Base-by-base conservation (phyloP, 2,113 vertebrate species). In the Paramisgurnus dabryanus region DNA sequence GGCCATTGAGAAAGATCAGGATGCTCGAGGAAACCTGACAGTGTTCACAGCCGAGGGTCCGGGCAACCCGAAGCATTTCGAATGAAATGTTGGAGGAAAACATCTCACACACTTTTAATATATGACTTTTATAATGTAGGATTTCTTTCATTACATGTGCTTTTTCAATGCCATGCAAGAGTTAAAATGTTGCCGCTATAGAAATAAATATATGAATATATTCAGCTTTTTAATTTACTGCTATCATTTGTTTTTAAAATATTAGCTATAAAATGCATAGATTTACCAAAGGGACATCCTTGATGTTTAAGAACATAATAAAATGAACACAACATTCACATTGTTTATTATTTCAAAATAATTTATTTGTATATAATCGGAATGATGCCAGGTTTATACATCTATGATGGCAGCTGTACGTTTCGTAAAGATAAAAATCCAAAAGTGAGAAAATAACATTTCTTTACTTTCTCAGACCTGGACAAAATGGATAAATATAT, bases 401-500 rank as follows among this genome's bases (percentile, higher is more conserved):
- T 87, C 84, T 90, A 88, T 85, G 88, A 87, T 94, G 89, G 90
- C 88, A 88, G 87, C 84, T 41, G 72, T 90, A 88, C 88, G 89
- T 91, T 92, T 84, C 87, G 90, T 91, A 89, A 89, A 88, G 86
- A 90, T 89, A 91, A 90, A 87, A 94, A 87, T 94, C 92, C 92
- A 90, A 86, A 91, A 92, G 55, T 72, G 73, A 75, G 55, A 71
- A 71, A 77, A 91, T 88, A 86, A 91, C 84, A 92, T 86, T 82
- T 82, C 79, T 22, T 13, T 6, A 89, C 83, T 87, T 86, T 87
- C 89, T 91, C 91, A 94, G 90, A 94, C 90, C 64, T 86, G 89
- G 89, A 90, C 92, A 92, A 80, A 84, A 86, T 94, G 96, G 96
- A 98, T 98, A 98, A 98, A 98, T 98, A 98, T 98, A 98, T 98